Conservation (phyloP, 2,797 vertebrate genomes). For the Lutra lutra region DNA sequence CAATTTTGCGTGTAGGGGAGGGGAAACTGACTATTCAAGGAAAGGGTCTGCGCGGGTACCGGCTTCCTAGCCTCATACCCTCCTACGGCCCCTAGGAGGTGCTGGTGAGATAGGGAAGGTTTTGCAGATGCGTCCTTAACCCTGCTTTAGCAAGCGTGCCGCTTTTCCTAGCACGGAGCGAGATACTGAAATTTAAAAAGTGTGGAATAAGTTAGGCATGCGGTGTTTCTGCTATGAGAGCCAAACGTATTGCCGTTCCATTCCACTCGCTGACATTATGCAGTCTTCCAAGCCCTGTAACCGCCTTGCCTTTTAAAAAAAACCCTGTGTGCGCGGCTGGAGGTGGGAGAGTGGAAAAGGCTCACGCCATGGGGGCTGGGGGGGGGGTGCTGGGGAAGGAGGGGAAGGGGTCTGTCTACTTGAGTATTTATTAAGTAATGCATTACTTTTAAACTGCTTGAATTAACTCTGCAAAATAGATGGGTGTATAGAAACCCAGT, state of each 20-base stretch:
- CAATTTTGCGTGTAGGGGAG: background rate
- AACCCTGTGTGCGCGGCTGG: background rate
- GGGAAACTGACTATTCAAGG: background rate
- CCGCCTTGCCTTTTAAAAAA: background rate
- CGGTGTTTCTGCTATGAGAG: background rate
- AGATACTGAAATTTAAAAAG: background rate
- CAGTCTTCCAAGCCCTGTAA: background rate
- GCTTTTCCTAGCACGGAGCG: background rate
- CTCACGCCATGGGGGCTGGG: background rate
- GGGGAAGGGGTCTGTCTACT: background rate
- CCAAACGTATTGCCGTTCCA: background rate
- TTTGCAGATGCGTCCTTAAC: background rate
- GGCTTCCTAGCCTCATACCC: background rate
- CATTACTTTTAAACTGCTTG: slow-evolving; percentile 15
- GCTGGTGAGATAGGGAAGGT: slow-evolving; percentile 67
- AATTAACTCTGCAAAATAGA: background rate
- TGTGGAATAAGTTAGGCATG: background rate
- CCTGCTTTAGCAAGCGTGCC: background rate
- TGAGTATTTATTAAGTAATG: background rate
- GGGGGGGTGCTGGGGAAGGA: background rate
- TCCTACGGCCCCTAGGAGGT: slow-evolving; percentile 76
- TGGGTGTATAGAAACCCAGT: background rate
- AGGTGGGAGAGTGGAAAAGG: background rate
- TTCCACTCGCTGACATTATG: background rate
- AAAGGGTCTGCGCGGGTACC: background rate